Conservation (phyloP, 2,797 vertebrate species). For the Bucorvus abyssinicus region DNA sequence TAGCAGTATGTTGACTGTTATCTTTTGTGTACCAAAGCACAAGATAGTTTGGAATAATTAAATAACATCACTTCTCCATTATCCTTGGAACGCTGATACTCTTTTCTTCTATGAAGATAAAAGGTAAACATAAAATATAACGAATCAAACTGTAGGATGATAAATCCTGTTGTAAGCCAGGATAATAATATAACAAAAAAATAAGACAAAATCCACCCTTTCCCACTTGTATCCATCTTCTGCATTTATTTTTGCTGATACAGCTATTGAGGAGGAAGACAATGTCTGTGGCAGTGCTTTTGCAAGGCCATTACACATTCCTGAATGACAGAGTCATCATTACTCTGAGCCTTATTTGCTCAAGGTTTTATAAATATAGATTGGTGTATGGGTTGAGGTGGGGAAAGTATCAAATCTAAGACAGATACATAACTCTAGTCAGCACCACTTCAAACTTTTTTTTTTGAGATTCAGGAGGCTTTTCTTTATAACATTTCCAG, state of each 20-base stretch:
- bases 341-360: conserved; percentile 11
- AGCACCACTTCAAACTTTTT: neutral
- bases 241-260: conserved; percentile 54
- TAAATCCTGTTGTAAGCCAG: conserved; percentile 62
- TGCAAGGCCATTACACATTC: conserved; percentile 29
- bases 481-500: neutral
- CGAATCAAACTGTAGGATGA: conserved; percentile 57
- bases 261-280: neutral
- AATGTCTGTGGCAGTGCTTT: neutral
- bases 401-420: neutral
- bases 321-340: neutral
- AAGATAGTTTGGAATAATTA: conserved; percentile 75
- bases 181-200: conserved; percentile 61
- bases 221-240: conserved; percentile 7
- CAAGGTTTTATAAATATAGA: conserved; percentile 36
- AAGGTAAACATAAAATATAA: conserved; percentile 68
- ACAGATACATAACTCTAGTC: neutral
- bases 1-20: conserved; percentile 72
- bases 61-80: conserved; percentile 54
- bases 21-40: conserved; percentile 65
- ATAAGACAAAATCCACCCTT: conserved; percentile 46
- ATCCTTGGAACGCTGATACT: conserved; percentile 46
- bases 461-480: neutral
- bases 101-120: conserved; percentile 67
- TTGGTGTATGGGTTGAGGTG: neutral